A percentile compares a stretch with the other conserved stretches of the same genome.
Conservation (phyloP, 2,888 invertebrate species). For the Cabera pusaria region DNA sequence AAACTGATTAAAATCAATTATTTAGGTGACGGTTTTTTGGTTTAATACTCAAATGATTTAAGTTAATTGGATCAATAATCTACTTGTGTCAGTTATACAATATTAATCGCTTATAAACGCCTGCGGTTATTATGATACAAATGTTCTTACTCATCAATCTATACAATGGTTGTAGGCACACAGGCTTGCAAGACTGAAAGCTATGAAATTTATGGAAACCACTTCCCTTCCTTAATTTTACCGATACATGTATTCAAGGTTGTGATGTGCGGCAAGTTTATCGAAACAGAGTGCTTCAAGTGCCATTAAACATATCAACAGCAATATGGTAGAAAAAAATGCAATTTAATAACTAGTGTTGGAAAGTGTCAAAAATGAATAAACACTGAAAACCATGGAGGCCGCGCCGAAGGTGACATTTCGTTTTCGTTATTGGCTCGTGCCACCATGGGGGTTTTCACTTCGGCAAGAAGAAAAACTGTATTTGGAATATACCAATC, state of each 20-base stretch:
- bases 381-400: slow-evolving; percentile 23
- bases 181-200: too few relatives aligned
- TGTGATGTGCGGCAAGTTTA: slow-evolving; percentile 1
- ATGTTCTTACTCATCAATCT: too few relatives aligned
- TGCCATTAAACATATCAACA: slow-evolving; percentile 21
- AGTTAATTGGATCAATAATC: too few relatives aligned
- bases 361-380: slow-evolving; percentile 14
- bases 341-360: slow-evolving; percentile 7
- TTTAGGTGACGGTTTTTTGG: too few relatives aligned
- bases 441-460: slow-evolving; percentile 68
- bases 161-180: too few relatives aligned
- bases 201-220: too few relatives aligned
- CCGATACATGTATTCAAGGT: background rate
- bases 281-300: slow-evolving; percentile 16
- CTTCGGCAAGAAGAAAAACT: slow-evolving; percentile 66
- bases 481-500: slow-evolving; percentile 65
- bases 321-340: slow-evolving; percentile 15
- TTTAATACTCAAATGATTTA: too few relatives aligned
- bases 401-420: slow-evolving; percentile 44
- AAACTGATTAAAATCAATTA: too few relatives aligned
- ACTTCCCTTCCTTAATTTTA: too few relatives aligned
- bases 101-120: too few relatives aligned
- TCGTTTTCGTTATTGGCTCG: slow-evolving; percentile 51
- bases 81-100: too few relatives aligned
- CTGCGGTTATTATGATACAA: too few relatives aligned